Base-by-base conservation (phyloP, 1,140 invertebrate species). In the Eubasilissa regina region DNA sequence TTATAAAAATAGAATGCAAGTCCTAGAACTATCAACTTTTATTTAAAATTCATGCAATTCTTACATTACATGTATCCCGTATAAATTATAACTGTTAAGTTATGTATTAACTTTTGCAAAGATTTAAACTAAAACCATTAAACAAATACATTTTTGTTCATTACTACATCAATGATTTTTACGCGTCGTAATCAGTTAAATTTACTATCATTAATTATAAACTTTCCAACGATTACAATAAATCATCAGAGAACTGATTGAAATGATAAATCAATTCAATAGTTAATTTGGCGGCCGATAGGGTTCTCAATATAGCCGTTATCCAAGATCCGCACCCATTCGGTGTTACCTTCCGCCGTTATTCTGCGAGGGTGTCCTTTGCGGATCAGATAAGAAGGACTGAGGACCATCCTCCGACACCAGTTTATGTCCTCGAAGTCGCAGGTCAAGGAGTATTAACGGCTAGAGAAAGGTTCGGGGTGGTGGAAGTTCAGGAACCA, bases 401-500 rank as follows among this genome's bases (percentile, higher is more conserved):
- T 47, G 55, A 66, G 55, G 64, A 64, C 45, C 66, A 53, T 55
- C 80, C 75, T 81, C 80, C 80, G 55, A 66, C 76, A 78, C 72
- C 62, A 82, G 81, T 82, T 82, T 82, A 82, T 82, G 81, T 82
- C 72, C 68, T 44, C 43, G 56, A 70, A 62, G 78, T 77, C 78
- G 72, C 45, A 80, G 81, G 81, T 82, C 81, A 75, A 77, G 77
- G 78, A 79, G 74, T 79, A 82, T 82, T 82, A 82, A 80, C 80
- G 80, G 77, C 77, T 53, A 66, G 25, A 72, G n/a, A 53, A 60
- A 72, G 64, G 55, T 47, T n/a, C 47, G n/a, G 35, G 62, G 78
- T 66, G 79, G 53, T 73, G 17, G 70, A 66, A 66, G 35, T 66
- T 66, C 35, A 66, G 15, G 62, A 43, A 66, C 15, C 62, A 17